Conservation (phyloP, 2,797 vertebrate genomes). For the Anabacerthia variegaticeps region DNA sequence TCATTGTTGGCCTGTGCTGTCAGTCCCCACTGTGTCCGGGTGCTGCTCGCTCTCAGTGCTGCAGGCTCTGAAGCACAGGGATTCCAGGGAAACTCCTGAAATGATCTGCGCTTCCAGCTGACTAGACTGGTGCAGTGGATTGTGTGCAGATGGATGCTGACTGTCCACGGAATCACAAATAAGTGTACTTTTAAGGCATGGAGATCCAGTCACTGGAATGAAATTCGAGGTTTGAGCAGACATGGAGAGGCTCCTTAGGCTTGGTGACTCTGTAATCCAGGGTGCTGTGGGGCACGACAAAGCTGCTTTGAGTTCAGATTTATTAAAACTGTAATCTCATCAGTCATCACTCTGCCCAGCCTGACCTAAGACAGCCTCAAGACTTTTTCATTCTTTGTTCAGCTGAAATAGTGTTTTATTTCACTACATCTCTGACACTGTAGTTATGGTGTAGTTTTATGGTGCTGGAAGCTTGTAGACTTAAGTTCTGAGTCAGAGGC, state of each 20-base stretch:
- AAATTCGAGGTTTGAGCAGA: neutral
- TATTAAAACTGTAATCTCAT: neutral
- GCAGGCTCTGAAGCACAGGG: neutral
- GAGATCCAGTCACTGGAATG: neutral
- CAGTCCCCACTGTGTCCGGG: accelerated
- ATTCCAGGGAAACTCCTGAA: neutral
- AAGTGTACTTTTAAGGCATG: neutral
- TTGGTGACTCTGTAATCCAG: neutral
- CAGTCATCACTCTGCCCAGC: accelerated
- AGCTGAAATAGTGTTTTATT: neutral
- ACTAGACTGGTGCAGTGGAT: neutral
- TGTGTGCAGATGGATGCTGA: neutral
- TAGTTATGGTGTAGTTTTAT: neutral
- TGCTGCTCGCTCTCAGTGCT: neutral
- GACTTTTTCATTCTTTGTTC: neutral
- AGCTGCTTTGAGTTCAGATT: neutral
- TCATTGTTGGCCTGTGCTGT: neutral
- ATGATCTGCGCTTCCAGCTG: neutral
- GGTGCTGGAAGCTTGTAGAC: neutral
- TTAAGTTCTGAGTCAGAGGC: neutral
- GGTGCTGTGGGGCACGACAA: neutral
- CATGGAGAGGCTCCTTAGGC: neutral
- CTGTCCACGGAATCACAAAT: neutral
- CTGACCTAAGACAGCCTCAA: neutral
- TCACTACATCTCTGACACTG: neutral